These are phyloP conservation scores for Tachysurus vachellii DNA, from an alignment of 2,113 vertebrate species.

Conservation along the genomic window DNA sequence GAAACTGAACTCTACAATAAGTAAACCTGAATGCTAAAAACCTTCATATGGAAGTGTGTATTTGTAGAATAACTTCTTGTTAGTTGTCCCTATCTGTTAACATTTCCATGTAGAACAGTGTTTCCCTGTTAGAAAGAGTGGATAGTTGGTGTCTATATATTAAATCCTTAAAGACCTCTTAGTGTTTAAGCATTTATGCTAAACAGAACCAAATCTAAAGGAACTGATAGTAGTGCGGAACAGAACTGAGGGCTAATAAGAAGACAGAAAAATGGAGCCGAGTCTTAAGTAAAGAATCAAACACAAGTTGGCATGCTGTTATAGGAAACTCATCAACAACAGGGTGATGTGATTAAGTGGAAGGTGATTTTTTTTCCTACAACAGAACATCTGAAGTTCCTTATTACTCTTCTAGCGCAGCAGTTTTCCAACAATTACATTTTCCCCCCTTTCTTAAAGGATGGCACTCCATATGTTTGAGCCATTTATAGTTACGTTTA, in stretches of 20 bases:
- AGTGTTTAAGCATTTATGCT: too few relatives aligned
- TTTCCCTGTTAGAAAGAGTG: too few relatives aligned
- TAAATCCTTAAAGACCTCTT: too few relatives aligned
- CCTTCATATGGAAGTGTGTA: too few relatives aligned
- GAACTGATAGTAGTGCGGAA: neutral
- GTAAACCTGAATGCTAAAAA: too few relatives aligned
- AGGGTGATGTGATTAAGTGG: neutral
- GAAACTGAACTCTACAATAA: too few relatives aligned
- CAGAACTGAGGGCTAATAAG: neutral
- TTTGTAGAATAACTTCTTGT: too few relatives aligned
- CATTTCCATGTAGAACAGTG: too few relatives aligned
- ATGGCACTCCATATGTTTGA: neutral
- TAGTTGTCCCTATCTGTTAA: too few relatives aligned
- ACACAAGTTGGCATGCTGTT: neutral
- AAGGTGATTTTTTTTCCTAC: neutral
- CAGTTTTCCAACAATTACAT: neutral
- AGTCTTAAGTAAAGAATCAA: neutral
- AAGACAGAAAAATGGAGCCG: neutral
- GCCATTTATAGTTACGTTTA: neutral
- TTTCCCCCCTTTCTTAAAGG: neutral
- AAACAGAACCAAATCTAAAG: neutral
- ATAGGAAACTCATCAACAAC: neutral
- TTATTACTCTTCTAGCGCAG: neutral
- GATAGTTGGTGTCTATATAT: too few relatives aligned
- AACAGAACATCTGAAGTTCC: neutral